Conservation (phyloP, 2,888 invertebrate species). For the Liopterus haemorrhoidalis region DNA sequence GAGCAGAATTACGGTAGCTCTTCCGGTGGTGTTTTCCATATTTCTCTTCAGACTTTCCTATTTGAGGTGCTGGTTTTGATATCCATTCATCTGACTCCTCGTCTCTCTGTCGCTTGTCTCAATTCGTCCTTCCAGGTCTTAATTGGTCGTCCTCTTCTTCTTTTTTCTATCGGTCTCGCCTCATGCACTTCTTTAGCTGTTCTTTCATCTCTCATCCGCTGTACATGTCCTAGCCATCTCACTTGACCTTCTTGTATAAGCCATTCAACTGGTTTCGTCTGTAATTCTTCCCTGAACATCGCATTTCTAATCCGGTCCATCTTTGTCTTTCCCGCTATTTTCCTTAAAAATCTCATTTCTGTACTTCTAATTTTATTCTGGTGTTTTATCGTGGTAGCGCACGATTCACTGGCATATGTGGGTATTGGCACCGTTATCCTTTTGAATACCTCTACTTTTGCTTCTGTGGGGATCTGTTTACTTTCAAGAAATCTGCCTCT, state of each 20-base stretch:
- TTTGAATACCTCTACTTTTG: too few relatives aligned
- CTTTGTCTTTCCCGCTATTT: too few relatives aligned
- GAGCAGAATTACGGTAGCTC: not conserved
- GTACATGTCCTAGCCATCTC: constrained; percentile 5
- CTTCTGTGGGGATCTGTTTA: too few relatives aligned
- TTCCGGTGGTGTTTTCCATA: not conserved
- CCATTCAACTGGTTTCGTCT: not conserved
- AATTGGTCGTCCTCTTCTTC: constrained; percentile 1
- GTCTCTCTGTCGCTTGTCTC: constrained; percentile 1
- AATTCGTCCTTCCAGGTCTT: constrained; percentile 4
- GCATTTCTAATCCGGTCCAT: not conserved
- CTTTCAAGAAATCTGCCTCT: too few relatives aligned
- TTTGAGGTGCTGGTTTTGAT: constrained; percentile 1
- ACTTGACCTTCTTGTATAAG: not conserved
- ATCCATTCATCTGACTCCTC: not conserved
- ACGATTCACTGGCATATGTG: too few relatives aligned
- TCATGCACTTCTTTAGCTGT: constrained; percentile 3
- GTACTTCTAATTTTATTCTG: too few relatives aligned
- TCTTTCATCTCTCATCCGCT: constrained; percentile 1
- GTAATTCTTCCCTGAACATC: not conserved
- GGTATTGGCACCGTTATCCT: too few relatives aligned
- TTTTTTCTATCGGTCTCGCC: constrained; percentile 1
- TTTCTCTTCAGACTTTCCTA: constrained; percentile 5
- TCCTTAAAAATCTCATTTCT: too few relatives aligned
- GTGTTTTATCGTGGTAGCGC: too few relatives aligned